phyloP scores from a whole-genome alignment of 2,797 vertebrate genomes.

The Gambusia yucatana region DNA sequence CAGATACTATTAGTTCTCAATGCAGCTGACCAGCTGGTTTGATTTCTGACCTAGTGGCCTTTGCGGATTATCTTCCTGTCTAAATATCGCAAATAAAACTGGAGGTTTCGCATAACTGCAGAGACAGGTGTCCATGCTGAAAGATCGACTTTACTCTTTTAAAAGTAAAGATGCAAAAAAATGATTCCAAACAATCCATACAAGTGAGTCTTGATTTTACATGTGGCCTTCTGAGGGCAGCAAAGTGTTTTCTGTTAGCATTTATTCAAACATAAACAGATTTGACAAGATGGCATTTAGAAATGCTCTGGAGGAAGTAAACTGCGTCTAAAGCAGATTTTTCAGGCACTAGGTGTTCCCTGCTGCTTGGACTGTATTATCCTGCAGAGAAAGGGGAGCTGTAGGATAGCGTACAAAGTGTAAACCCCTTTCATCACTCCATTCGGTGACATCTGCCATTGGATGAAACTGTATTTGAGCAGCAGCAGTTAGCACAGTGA shows the following conservation, averaged over 20 bases:
- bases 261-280: conserved; percentile 12
- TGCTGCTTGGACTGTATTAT: conserved; percentile 10
- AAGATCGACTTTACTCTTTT: background rate
- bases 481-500: conserved; percentile 20
- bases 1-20: background rate
- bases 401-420: background rate
- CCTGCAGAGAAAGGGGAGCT: conserved; percentile 1
- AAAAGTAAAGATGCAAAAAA: background rate
- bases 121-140: background rate
- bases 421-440: background rate
- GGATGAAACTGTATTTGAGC: conserved; percentile 10
- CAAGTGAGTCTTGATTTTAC: background rate
- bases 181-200: background rate
- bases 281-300: conserved; percentile 1
- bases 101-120: conserved; percentile 5
- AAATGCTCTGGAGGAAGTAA: background rate
- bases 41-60: background rate
- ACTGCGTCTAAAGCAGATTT: conserved; percentile 4
- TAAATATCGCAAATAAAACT: background rate
- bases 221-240: background rate
- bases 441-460: conserved; percentile 15
- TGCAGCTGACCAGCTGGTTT: background rate
- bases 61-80: background rate
- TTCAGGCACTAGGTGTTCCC: conserved; percentile 2
- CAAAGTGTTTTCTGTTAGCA: background rate